Base-by-base conservation (phyloP, 2,888 invertebrate genomes). In the Clistopyga incitator region DNA sequence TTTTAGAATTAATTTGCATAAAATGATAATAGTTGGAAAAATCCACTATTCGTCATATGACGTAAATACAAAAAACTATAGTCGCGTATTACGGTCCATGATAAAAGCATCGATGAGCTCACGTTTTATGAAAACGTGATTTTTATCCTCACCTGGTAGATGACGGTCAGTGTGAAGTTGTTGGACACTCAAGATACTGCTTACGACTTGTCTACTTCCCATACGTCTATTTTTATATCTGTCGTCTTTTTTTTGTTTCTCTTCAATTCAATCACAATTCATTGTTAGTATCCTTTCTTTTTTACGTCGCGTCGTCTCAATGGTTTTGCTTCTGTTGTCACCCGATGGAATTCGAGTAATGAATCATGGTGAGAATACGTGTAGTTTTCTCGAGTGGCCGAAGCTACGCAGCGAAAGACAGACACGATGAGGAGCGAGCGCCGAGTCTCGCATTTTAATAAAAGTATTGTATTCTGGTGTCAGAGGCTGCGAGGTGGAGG, bases 391-490 rank as follows among this genome's bases (percentile, higher is more conserved):
- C 59, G 65, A 64, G 72, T 74, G 67, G 61, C n/a, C 52, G 52
- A 20, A 71, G 42, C 72, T 75, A 64, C 74, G 74, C 50, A 79
- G 65, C 61, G 11, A 29, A 47, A 18, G n/a, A 50, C 45, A 54
- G 13, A 25, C 45, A 11, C 52, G 70, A 50, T 47, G 77, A 59
- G 72, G 34, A 29, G 45, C 67, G 64, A 67, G 65, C 64, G 25
- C 13, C 61, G 68, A 68, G 75, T 75, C 56, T 59, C 81, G 71
- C 67, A 77, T 81, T 81, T 77, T 81, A 72, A 81, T 81, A 65
- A 59, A 81, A 75, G 29, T 77, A 68, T 68, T 59, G 59, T 70
- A 45, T 59, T 68, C 47, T 47, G 54, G 47, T 61, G 29, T 13
- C 20, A 29, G 77, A 34, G 56, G 29, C 68, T 59, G 20, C 34